A percentile compares a stretch with the other conserved stretches of the same genome.
phyloP scores from a whole-genome alignment of 92 coral and sea anemone species.

The Umimayanthus chanpuru region DNA sequence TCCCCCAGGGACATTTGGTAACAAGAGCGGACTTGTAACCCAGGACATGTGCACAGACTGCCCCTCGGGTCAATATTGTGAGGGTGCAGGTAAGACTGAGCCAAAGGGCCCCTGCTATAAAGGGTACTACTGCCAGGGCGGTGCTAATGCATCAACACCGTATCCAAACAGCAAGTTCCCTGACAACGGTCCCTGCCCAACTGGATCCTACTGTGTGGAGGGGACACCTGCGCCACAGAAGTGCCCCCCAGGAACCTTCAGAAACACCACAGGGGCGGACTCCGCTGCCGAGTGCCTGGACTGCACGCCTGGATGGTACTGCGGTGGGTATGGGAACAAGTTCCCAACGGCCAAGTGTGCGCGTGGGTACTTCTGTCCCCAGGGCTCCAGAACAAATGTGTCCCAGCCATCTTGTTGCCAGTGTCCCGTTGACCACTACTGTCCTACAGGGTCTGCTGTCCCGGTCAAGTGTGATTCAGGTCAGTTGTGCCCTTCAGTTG shows the following conservation, averaged over 20 bases:
- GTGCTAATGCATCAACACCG: constrained; percentile 87
- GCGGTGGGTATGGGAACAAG: constrained; percentile 78
- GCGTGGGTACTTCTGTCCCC: constrained; percentile 88
- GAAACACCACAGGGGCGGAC: constrained; percentile 95
- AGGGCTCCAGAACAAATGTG: constrained; percentile 84
- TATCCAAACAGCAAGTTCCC: constrained; percentile 65
- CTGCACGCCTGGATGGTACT: constrained; percentile 90
- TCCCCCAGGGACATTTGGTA: constrained; percentile 94
- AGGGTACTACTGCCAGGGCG: constrained; percentile 89
- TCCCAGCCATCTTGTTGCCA: constrained; percentile 76
- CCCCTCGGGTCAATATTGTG: constrained; percentile 83
- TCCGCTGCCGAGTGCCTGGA: constrained; percentile 84
- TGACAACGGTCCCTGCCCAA: constrained; percentile 83
- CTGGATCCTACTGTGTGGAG: constrained; percentile 79
- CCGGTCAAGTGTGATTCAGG: constrained; percentile 83
- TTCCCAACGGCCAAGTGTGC: constrained; percentile 79
- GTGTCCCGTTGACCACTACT: constrained; percentile 84
- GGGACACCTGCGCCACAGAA: constrained; percentile 82
- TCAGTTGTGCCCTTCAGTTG: constrained; percentile 3
- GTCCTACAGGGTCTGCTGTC: constrained; percentile 83
- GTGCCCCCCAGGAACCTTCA: constrained; percentile 95
- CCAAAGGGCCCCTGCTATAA: constrained; percentile 80
- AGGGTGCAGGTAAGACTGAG: constrained; percentile 72
- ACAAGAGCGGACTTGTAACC: constrained; percentile 72
- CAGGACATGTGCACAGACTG: constrained; percentile 84